Conservation (phyloP, 2,888 invertebrate genomes). For the Volucella inflata region DNA sequence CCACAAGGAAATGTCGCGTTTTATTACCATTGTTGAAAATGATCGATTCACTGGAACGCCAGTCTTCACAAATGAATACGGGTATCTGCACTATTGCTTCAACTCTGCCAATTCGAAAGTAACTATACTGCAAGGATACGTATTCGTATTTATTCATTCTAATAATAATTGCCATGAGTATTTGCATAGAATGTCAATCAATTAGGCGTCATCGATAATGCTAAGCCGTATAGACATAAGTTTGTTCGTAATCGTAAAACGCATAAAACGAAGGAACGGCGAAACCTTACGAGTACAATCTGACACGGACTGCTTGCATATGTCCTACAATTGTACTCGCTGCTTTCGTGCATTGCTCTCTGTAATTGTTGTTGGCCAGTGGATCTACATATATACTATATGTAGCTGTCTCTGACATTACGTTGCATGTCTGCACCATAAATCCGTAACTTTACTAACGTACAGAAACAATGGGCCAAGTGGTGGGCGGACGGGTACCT, state of each 20-base stretch:
- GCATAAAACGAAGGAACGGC: constrained; percentile 1
- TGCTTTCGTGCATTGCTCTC: constrained; percentile 65
- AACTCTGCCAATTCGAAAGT: constrained; percentile 1
- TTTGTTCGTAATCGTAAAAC: constrained; percentile 17
- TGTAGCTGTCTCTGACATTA: constrained; percentile 62
- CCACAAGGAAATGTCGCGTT: constrained; percentile 59
- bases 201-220: constrained; percentile 73
- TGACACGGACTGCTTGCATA: constrained; percentile 23
- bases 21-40: constrained; percentile 43
- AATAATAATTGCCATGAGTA: constrained; percentile 68
- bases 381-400: constrained; percentile 43
- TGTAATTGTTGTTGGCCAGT: constrained; percentile 23
- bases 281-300: constrained; percentile 24
- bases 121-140: constrained; percentile 51
- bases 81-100: not conserved
- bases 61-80: constrained; percentile 9
- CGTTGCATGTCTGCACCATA: constrained; percentile 47
- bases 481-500: constrained; percentile 64
- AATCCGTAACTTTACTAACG: constrained; percentile 70
- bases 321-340: constrained; percentile 51
- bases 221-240: constrained; percentile 45
- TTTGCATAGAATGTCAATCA: constrained; percentile 75
- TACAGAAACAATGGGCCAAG: constrained; percentile 30
- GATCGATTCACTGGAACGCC: constrained; percentile 31
- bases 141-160: constrained; percentile 21